Evolutionary conservation across 1,140 invertebrate genomes (phyloP), one percentile per base, ranked within the genome.

Genomic region (Archegozetes longisetosus): DNA sequence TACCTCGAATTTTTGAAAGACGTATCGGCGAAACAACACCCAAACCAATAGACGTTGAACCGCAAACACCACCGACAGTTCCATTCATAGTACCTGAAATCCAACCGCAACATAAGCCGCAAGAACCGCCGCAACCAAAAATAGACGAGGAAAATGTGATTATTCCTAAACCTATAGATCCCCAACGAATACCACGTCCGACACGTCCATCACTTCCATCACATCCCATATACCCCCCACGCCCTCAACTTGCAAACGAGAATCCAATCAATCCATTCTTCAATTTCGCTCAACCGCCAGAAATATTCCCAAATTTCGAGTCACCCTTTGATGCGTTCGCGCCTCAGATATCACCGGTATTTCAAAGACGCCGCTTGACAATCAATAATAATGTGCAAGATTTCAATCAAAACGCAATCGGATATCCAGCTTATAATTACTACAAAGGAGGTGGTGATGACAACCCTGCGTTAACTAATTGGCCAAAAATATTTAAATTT

Each of bases 401-500:
- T 27, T 2, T 59, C 13, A 53, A 40, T 23, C n/a, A 60, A 13
- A 60, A 60, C 53, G 14, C 51, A 3, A 23, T 60, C 2, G 58
- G 58, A 12, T 60, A 60, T 60, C 58, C 52, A 46, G 1, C 58
- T n/a, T 54, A 60, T 22, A 60, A 29, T n/a, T 28, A 53, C 28
- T 60, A 53, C 22, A 40, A 54, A 46, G 52, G 29, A n/a, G 58
- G 53, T 29, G 50, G 32, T 13, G 57, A 60, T 2, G 58, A 50
- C 40, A 51, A 22, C n/a, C 25, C 53, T 13, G 46, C 25, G 9
- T 4, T 51, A 26, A 12, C 27, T 2, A 22, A 29, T 17, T 62
- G 55, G 55, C 61, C 55, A 32, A 60, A 62, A 51, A 63, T 64
- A 53, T 64, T 64, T 40, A 57, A 56, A 51, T 64, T 64, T 49